Conservation (phyloP, 2,888 invertebrate species). For the Ptychoptera contaminata region DNA sequence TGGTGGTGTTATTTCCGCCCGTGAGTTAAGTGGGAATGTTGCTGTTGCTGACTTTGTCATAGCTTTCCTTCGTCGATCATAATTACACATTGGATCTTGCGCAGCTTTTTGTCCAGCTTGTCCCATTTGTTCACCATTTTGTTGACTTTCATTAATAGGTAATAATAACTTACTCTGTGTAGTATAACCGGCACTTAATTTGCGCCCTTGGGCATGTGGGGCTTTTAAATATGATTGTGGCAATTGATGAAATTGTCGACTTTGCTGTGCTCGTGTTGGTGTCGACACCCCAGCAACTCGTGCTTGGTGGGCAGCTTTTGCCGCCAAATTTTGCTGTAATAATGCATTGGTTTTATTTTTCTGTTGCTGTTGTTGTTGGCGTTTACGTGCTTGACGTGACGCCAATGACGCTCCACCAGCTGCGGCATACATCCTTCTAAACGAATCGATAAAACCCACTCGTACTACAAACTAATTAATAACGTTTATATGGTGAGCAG, state of each 20-base stretch:
- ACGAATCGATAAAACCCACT: too few relatives aligned
- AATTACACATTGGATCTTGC: conserved; percentile 13
- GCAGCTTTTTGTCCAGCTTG: conserved; percentile 4
- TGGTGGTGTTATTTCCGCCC: conserved; percentile 26
- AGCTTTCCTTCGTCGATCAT: conserved; percentile 18
- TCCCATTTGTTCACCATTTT: conserved; percentile 4
- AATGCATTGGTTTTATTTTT: conserved; percentile 27
- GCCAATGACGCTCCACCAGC: conserved; percentile 78
- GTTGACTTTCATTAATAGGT: conserved; percentile 30
- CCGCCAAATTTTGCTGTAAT: conserved; percentile 35
- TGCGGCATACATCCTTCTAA: conserved; percentile 61
- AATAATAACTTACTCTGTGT: conserved; percentile 29
- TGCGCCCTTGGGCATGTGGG: conserved; percentile 24
- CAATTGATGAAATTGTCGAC: conserved; percentile 40
- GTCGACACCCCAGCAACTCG: conserved; percentile 23
- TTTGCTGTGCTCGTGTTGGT: conserved; percentile 24
- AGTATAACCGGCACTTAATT: conserved; percentile 29
- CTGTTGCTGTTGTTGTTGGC: conserved; percentile 36
- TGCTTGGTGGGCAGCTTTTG: conserved; percentile 27
- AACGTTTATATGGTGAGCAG: too few relatives aligned
- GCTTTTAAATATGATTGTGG: conserved; percentile 31
- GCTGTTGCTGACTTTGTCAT: conserved; percentile 30
- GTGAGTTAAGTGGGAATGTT: conserved; percentile 28
- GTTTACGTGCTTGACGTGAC: conserved; percentile 60
- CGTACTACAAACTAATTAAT: too few relatives aligned